Conservation (phyloP, 2,888 invertebrate genomes). For the Hanleya hanleyi region DNA sequence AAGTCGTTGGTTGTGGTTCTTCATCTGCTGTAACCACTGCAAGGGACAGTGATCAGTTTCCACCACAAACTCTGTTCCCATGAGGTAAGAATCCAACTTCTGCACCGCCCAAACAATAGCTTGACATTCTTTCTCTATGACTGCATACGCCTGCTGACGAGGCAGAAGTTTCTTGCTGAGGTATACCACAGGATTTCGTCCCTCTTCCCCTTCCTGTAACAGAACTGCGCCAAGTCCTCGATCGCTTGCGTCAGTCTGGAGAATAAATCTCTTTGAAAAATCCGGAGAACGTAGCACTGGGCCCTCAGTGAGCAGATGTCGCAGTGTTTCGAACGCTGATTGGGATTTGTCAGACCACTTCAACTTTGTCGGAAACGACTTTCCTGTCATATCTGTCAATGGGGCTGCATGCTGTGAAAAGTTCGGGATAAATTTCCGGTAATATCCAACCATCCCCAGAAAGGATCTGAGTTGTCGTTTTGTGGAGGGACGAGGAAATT, state of each 20-base stretch:
- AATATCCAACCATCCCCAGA: slow-evolving; percentile 28
- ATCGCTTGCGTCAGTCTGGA: slow-evolving; percentile 46
- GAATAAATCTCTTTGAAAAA: slow-evolving; percentile 28
- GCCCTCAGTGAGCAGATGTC: too few relatives aligned
- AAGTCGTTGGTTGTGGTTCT: slow-evolving; percentile 13
- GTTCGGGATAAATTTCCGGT: slow-evolving; percentile 32
- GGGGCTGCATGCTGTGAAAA: slow-evolving; percentile 26
- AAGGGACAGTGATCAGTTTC: too few relatives aligned
- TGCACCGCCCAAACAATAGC: slow-evolving; percentile 38
- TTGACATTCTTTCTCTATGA: slow-evolving; percentile 44
- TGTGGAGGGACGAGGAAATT: slow-evolving; percentile 7
- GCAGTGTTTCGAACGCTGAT: slow-evolving; percentile 26
- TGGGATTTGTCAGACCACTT: slow-evolving; percentile 23
- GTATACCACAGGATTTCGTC: slow-evolving; percentile 42
- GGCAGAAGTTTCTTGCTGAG: slow-evolving; percentile 39
- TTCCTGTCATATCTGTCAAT: slow-evolving; percentile 24
- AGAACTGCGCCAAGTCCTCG: slow-evolving; percentile 49
- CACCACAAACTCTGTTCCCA: slow-evolving; percentile 24
- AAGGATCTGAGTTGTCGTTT: slow-evolving; percentile 22
- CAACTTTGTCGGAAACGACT: slow-evolving; percentile 20
- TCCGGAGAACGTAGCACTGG: too few relatives aligned
- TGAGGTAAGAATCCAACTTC: slow-evolving; percentile 14
- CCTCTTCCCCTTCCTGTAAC: slow-evolving; percentile 28
- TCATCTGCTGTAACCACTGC: slow-evolving; percentile 19
- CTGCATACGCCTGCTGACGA: slow-evolving; percentile 39